Conservation (phyloP, 2,888 invertebrate genomes). For the Choristoneura rosaceana region DNA sequence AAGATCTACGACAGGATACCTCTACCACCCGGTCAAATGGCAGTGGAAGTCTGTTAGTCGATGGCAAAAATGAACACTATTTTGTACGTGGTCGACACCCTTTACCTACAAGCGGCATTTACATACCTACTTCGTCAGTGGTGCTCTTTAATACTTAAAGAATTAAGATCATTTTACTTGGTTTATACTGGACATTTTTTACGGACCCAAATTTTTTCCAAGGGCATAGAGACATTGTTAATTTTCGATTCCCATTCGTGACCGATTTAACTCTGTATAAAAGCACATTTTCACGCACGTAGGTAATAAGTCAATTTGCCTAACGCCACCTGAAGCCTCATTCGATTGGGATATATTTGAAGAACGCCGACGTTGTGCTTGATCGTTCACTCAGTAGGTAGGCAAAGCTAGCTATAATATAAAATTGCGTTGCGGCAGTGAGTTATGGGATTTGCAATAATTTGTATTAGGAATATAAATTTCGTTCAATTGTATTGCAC, state of each 20-base stretch:
- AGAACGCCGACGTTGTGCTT: constrained; percentile 2
- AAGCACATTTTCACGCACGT: constrained; percentile 19
- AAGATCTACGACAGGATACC: too few species aligned
- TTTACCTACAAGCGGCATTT: too few species aligned
- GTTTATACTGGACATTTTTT: background rate
- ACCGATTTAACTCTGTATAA: background rate
- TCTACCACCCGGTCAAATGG: too few species aligned
- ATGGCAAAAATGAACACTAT: too few species aligned
- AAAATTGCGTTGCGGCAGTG: background rate
- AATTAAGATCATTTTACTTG: too few species aligned
- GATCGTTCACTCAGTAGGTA: background rate
- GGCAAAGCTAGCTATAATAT: background rate
- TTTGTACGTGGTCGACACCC: too few species aligned
- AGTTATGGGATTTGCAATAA: constrained; percentile 10
- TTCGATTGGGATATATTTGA: constrained; percentile 12
- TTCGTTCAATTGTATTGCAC: constrained; percentile 29
- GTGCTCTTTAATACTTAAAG: too few species aligned
- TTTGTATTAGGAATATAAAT: constrained; percentile 24
- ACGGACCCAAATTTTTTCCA: background rate
- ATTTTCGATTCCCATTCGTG: background rate
- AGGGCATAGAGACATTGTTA: background rate
- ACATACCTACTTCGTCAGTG: too few species aligned
- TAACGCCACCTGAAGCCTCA: constrained; percentile 7
- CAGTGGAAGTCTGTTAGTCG: too few species aligned
- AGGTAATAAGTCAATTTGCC: constrained; percentile 17